Percentiles rank a stretch among this genome's conserved stretches.
Evolutionary conservation across 2,888 invertebrate species (phyloP).

Genomic region (Ophonus ardosiacus): DNA sequence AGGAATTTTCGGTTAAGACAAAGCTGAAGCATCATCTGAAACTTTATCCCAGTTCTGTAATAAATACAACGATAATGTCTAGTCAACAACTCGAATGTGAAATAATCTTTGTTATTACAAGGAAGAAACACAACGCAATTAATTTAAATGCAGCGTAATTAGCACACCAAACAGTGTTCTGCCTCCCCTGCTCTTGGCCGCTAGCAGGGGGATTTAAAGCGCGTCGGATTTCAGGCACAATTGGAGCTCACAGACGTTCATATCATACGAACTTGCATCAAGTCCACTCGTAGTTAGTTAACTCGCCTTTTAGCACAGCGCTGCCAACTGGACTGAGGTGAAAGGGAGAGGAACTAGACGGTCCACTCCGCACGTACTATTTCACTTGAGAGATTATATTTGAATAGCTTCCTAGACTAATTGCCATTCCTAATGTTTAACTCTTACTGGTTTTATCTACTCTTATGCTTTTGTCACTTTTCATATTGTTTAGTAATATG

Average conservation of each 20-base stretch:
- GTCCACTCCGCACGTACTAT: background rate
- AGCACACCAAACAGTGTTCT: conserved; percentile 33
- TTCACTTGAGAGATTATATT: background rate
- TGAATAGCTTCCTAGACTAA: background rate
- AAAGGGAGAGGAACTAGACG: background rate
- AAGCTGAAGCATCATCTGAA: conserved; percentile 10
- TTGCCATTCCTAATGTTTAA: background rate
- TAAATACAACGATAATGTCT: conserved; percentile 20
- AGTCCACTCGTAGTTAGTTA: conserved; percentile 39
- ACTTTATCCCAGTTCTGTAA: background rate
- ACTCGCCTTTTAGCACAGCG: conserved; percentile 3
- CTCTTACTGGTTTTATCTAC: background rate
- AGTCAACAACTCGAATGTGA: conserved; percentile 38
- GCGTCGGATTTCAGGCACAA: conserved; percentile 30
- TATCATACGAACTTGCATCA: conserved; percentile 43
- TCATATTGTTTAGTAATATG: no score
- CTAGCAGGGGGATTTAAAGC: conserved; percentile 10
- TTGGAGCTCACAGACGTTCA: conserved; percentile 19
- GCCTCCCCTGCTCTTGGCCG: background rate
- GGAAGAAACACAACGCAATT: conserved; percentile 53
- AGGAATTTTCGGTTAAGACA: background rate
- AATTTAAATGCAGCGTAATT: conserved; percentile 53
- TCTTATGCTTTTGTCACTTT: background rate
- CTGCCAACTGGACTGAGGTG: background rate
- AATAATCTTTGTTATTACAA: conserved; percentile 53